Conservation (phyloP, 2,113 vertebrate species). For the Cygnus atratus region DNA sequence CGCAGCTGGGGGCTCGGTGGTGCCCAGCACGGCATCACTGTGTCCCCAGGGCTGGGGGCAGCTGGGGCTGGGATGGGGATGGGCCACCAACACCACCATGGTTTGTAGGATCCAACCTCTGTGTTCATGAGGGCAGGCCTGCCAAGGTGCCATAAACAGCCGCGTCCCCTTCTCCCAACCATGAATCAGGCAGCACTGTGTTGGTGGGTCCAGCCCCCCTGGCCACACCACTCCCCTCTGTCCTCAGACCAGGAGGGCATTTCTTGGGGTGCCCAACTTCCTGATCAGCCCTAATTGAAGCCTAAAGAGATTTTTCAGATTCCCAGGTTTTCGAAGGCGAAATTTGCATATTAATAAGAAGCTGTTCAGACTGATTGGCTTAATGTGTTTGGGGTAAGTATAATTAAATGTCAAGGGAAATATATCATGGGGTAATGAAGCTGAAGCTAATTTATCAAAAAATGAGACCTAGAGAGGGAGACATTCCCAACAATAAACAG, state of each 20-base stretch:
- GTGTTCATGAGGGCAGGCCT: fast-evolving
- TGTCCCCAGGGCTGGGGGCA: not conserved
- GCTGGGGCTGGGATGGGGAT: not conserved
- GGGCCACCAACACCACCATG: fast-evolving
- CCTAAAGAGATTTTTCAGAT: slow-evolving; percentile 77
- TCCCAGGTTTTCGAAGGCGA: slow-evolving; percentile 76
- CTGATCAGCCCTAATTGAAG: slow-evolving; percentile 71
- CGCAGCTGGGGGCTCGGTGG: not conserved
- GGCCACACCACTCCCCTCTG: fast-evolving
- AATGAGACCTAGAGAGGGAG: slow-evolving; percentile 70
- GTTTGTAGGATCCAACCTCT: not conserved
- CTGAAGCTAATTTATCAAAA: slow-evolving; percentile 83
- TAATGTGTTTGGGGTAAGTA: slow-evolving; percentile 83
- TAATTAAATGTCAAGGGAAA: slow-evolving; percentile 85
- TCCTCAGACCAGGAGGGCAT: not conserved
- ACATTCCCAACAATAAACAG: slow-evolving; percentile 81
- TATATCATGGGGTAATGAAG: slow-evolving; percentile 82
- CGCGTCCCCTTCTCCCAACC: not conserved
- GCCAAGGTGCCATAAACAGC: not conserved
- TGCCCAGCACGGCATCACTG: fast-evolving
- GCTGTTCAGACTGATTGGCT: slow-evolving; percentile 82
- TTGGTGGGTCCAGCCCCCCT: not conserved
- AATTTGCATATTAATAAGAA: slow-evolving; percentile 90
- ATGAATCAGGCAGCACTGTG: fast-evolving
- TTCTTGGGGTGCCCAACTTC: slow-evolving; percentile 65